Percentiles rank a stretch among this genome's conserved stretches.
Conservation (phyloP, 2,797 vertebrate genomes). For the Hafferia zeledoni region DNA sequence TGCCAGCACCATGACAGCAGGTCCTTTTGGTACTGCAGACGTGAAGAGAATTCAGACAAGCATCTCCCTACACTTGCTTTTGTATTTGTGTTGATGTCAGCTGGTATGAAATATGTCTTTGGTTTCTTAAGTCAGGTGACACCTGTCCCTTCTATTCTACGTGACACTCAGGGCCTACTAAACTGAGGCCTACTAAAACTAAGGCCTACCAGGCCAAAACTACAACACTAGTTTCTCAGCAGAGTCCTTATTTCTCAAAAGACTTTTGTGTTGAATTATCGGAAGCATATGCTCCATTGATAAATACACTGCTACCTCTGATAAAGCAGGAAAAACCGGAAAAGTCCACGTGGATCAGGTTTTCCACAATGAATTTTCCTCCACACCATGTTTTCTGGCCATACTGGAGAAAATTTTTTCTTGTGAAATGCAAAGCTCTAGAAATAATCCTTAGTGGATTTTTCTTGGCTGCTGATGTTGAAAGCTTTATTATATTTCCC, state of each 20-base stretch:
- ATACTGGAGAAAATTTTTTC: not conserved
- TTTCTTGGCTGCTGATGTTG: not conserved
- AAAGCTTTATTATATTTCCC: constrained; percentile 11
- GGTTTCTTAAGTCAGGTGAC: no score
- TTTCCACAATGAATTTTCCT: not conserved
- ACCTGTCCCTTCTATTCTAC: no score
- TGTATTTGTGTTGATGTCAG: no score
- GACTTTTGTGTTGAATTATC: not conserved
- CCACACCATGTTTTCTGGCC: not conserved
- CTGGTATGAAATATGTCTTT: no score
- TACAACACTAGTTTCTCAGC: not conserved
- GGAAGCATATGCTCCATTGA: not conserved
- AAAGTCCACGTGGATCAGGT: not conserved
- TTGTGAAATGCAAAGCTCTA: not conserved
- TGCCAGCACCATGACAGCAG: no score
- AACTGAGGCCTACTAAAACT: no score
- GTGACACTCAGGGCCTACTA: no score
- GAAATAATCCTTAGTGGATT: constrained; percentile 19
- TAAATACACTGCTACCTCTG: not conserved
- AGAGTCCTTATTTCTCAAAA: not conserved
- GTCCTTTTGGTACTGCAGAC: no score
- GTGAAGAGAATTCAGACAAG: no score
- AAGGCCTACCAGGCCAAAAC: no score
- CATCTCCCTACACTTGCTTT: no score
- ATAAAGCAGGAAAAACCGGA: not conserved